phyloP scores from a whole-genome alignment of 2,888 invertebrate genomes.

The Epsilonema sp. region DNA sequence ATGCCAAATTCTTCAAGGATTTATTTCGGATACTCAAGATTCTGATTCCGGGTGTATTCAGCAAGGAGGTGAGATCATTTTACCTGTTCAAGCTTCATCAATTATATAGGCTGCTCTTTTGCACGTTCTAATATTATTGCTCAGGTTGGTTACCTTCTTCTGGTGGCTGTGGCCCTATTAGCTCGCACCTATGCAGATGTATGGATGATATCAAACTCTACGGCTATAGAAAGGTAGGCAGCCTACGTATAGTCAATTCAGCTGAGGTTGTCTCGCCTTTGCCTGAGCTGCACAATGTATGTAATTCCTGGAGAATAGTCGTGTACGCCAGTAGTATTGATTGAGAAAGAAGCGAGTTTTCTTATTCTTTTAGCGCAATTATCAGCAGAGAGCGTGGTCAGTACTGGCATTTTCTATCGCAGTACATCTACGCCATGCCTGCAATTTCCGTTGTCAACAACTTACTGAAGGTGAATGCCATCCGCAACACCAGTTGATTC shows the following conservation, averaged over 20 bases:
- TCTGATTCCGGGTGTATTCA: constrained; percentile 17
- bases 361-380: too few species aligned
- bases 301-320: too few species aligned
- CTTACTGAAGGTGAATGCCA: constrained; percentile 54
- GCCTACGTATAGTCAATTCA: too few species aligned
- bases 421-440: constrained; percentile 69
- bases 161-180: constrained; percentile 52
- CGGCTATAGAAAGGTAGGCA: constrained; percentile 59
- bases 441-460: constrained; percentile 83
- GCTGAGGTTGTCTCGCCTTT: too few species aligned
- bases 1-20: constrained; percentile 24
- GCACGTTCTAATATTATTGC: too few species aligned
- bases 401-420: too few species aligned
- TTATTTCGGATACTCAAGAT: constrained; percentile 14
- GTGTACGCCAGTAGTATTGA: too few species aligned
- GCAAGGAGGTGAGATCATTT: constrained; percentile 13
- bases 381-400: too few species aligned
- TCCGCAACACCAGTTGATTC: too few species aligned
- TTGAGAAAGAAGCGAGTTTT: too few species aligned
- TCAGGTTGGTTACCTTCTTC: constrained; percentile 19
- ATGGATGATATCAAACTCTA: constrained; percentile 88
- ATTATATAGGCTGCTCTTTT: neutral
- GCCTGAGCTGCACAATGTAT: too few species aligned
- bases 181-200: constrained; percentile 81
- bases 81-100: neutral